Base-by-base conservation (phyloP, 2,113 vertebrate genomes). In the Rousettus leschenaultii region DNA sequence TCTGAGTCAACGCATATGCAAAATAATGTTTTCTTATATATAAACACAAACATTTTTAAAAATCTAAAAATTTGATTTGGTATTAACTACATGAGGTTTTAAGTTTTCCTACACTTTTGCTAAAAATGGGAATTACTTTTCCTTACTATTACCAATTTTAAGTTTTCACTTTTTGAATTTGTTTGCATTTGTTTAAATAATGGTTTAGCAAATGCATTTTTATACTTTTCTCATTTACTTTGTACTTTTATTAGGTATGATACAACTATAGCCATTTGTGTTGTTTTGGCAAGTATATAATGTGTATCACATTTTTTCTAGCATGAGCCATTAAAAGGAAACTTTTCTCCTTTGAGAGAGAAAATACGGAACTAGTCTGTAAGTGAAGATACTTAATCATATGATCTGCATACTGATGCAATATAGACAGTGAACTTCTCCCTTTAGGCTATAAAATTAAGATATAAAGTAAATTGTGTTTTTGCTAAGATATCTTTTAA, bases 341-440 rank as follows among this genome's bases (percentile, higher is more conserved):
- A n/a, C 5, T 68, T 91, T 68, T 19, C 89, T 91, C 28, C 11
- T 83, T 48, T 33, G 13, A 79, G 15, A 96, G 61, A 91, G 28
- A 97, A 68, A 97, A 89, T 87, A 93, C 11, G 70, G 77, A 70
- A 66, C 57, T 89, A 93, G 1, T 89, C 59, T 96, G 38, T 40
- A 97, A 92, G 16, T 55, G 28, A 2, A 21, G 79, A 94, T 86
- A 33, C 0, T 94, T 35, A 93, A 93, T 84, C 51, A 92, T 77
- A 95, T 85, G 86, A 84, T 75, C 21, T 59, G 21, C 57, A 35
- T 28, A 75, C 86, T 97, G 65, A 97, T 96, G 59, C 59, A 97
- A 48, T 63, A 66, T 68, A 97, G 77, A 55, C 59, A 95, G 88
- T 28, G 74, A 96, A 96, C 30, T 93, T 93, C 88, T 95, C 19